Evolutionary conservation across 2,113 vertebrate genomes (phyloP).

Genomic region (Uria lomvia): DNA sequence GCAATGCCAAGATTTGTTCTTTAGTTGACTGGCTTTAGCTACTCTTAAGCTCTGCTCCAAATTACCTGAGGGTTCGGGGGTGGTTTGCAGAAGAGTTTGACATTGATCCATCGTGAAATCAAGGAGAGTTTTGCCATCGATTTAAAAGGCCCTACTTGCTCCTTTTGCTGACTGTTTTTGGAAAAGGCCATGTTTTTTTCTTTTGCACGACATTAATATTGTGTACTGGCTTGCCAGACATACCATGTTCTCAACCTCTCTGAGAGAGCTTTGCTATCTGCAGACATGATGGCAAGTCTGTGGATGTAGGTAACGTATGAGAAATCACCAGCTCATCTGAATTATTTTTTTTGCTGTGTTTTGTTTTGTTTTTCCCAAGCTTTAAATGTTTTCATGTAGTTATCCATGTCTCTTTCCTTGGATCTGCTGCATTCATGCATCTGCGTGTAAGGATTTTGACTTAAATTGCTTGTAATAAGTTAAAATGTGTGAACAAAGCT

Average conservation of each 20-base stretch:
- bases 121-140: not conserved
- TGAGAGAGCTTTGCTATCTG: not conserved
- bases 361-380: not conserved
- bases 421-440: conserved; percentile 36
- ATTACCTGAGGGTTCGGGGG: not conserved
- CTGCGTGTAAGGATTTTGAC: not conserved
- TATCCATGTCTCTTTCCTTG: conserved; percentile 26
- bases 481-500: not conserved
- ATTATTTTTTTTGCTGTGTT: not conserved
- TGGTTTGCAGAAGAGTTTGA: not conserved
- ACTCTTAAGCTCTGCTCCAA: not conserved
- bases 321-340: not conserved
- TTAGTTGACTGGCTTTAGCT: not conserved
- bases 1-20: conserved; percentile 5
- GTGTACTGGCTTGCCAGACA: not conserved
- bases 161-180: not conserved
- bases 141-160: not conserved
- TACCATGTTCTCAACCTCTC: not conserved
- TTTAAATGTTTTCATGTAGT: not conserved
- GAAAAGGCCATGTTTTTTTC: not conserved
- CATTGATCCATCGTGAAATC: not conserved
- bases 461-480: not conserved
- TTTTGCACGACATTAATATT: not conserved
- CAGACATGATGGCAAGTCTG: not conserved
- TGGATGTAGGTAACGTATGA: not conserved